Percentiles rank a stretch among this genome's conserved stretches.
Conservation (phyloP, 2,797 vertebrate genomes). For the Thamnophis elegans region DNA sequence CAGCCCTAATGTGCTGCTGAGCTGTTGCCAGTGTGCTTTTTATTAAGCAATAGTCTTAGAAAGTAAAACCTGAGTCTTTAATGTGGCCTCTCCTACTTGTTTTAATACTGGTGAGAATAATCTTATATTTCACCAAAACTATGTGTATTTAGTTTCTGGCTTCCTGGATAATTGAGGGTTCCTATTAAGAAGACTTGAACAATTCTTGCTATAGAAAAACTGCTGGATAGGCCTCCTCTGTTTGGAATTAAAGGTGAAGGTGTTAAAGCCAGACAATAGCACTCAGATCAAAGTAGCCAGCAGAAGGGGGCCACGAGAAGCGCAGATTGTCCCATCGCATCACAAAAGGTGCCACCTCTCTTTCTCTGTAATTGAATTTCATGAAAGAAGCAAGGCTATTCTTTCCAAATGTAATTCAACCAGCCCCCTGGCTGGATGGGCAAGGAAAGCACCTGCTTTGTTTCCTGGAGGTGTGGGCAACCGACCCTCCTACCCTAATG, state of each 20-base stretch:
- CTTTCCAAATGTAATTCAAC: slow-evolving; percentile 61
- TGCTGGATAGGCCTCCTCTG: slow-evolving; percentile 22
- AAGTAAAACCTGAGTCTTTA: slow-evolving; percentile 40
- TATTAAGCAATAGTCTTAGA: slow-evolving; percentile 19
- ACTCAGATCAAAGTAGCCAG: slow-evolving; percentile 71
- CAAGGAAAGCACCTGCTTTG: slow-evolving; percentile 60
- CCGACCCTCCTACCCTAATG: slow-evolving; percentile 41
- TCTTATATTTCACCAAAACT: slow-evolving; percentile 54
- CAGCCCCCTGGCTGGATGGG: slow-evolving; percentile 31
- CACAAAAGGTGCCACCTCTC: slow-evolving; percentile 51
- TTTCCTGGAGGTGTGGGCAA: slow-evolving; percentile 42
- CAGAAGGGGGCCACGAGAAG: slow-evolving; percentile 42
- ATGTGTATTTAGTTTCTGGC: slow-evolving; percentile 61
- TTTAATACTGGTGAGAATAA: slow-evolving; percentile 34
- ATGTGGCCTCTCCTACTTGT: slow-evolving; percentile 45
- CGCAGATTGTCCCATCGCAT: slow-evolving; percentile 43
- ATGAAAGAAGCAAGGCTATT: slow-evolving; percentile 51
- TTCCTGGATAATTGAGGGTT: slow-evolving; percentile 68
- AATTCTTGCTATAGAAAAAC: slow-evolving; percentile 38
- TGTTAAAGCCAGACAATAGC: slow-evolving; percentile 53
- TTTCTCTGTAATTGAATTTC: slow-evolving; percentile 62
- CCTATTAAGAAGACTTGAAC: slow-evolving; percentile 57
- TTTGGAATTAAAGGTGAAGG: slow-evolving; percentile 58
- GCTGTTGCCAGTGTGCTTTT: slow-evolving; percentile 18
- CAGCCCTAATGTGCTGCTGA: not conserved